Conservation (phyloP, 2,113 vertebrate genomes). For the Peucedramus taeniatus region DNA sequence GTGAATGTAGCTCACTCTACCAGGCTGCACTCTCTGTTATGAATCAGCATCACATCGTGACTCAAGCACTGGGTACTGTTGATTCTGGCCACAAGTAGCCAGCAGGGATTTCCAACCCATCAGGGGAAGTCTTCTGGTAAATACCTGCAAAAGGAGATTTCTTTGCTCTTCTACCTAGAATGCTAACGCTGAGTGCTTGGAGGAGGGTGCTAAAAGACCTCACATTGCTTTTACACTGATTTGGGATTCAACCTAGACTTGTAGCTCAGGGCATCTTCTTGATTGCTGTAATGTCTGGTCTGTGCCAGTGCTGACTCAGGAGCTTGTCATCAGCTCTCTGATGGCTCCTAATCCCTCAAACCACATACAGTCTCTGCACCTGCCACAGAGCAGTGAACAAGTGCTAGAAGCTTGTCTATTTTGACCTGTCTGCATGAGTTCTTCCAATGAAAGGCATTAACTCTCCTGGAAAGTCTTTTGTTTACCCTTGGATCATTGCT, state of each 20-base stretch:
- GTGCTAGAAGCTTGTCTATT: not conserved
- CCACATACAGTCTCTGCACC: not conserved
- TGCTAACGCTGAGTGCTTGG: not conserved
- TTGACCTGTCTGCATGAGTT: not conserved
- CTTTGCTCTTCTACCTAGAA: not conserved
- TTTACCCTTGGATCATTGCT: not conserved
- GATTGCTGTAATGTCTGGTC: not conserved
- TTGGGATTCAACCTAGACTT: not conserved
- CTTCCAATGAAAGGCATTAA: not conserved
- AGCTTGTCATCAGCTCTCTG: not conserved
- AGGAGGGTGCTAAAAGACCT: not conserved
- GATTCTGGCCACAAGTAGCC: not conserved
- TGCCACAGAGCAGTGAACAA: not conserved
- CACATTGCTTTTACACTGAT: not conserved
- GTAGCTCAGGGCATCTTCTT: not conserved
- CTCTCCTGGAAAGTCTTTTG: not conserved
- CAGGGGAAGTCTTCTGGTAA: not conserved
- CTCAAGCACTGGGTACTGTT: not conserved
- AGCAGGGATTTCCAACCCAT: not conserved
- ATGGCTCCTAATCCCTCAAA: not conserved
- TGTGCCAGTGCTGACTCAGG: slow-evolving; percentile 3
- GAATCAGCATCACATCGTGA: not conserved
- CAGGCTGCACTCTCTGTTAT: not conserved
- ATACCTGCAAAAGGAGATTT: not conserved
- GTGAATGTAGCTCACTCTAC: not conserved